Base-by-base conservation (phyloP, 1,140 invertebrate species). In the Chironomus striatipennis region DNA sequence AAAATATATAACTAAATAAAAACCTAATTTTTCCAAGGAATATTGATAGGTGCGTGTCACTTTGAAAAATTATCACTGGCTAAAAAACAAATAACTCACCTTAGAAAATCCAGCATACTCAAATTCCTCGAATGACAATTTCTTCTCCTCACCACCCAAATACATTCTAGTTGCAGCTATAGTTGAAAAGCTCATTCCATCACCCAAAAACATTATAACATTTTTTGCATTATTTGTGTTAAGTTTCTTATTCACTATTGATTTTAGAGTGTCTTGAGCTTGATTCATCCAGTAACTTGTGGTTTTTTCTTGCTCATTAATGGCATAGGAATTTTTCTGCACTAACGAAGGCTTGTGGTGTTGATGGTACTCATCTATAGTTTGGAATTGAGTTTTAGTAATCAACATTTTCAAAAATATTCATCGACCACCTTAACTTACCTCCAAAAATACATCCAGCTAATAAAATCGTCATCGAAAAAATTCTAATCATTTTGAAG, bases 121-220 rank as follows among this genome's bases (percentile, higher is more conserved):
- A 77, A 92, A 92, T 21, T 86, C 81, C 77, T 94, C 92, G 78
- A 91, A 93, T 47, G 85, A 84, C 18, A 93, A 86, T 73, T 85
- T 80, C 7, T 83, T 81, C 78, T 93, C 91, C 82, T 93, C 90
- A 42, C 85, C 89, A 2, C 89, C 89, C 75, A 87, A 81, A 75
- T 86, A 85, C 1, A 90, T 87, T n/a, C 90, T 80, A 0, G 87
- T 85, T 0, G 90, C 89, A 1, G 88, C 86, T 8, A 91, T 79
- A 0, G 90, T 90, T 4, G 89, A 83, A 64, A 90, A 86, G 42
- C 89, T 89, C 89, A 92, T 91, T 17, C 89, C 90, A 78, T 91
- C 90, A 1, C 90, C 91, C 42, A 93, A 78, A 77, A 91, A 91
- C n/a, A 91, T 78, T 73, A 91, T 88, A 7, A 90, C 83, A 81